These are phyloP conservation scores for Xerus rutilus DNA, from an alignment of 2,797 vertebrate species.

Conservation along the genomic window DNA sequence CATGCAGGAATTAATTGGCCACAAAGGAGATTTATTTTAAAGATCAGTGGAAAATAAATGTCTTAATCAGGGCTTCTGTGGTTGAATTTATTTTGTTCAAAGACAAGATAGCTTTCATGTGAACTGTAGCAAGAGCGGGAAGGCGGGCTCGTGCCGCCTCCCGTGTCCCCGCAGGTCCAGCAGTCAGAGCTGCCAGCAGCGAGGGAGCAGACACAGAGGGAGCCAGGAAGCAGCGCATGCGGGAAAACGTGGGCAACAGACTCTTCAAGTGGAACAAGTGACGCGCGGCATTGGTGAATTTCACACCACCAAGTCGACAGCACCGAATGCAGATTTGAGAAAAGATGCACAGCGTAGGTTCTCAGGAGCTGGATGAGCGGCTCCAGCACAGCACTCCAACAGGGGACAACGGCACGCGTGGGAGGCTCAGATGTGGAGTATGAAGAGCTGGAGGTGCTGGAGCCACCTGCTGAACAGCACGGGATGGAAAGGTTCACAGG, in stretches of 20 bases:
- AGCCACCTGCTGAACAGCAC: too few relatives aligned
- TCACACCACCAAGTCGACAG: neutral
- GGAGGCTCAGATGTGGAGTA: too few relatives aligned
- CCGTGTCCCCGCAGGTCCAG: neutral
- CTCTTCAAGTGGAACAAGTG: neutral
- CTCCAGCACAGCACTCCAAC: fast-evolving
- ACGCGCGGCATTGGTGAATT: neutral
- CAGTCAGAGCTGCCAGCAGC: fast-evolving
- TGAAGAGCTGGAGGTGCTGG: neutral
- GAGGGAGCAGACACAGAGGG: fast-evolving
- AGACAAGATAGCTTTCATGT: neutral
- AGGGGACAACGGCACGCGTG: fast-evolving
- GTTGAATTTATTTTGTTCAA: neutral
- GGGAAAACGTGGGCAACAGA: neutral
- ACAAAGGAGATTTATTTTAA: neutral
- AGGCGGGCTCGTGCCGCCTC: neutral
- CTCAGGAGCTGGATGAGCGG: neutral
- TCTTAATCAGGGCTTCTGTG: neutral
- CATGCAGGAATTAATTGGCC: neutral
- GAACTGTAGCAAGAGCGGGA: neutral
- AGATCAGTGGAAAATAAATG: neutral
- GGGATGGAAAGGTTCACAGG: neutral
- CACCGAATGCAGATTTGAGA: neutral
- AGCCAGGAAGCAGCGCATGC: neutral
- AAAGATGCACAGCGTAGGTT: neutral